A percentile compares a stretch with the other conserved stretches of the same genome.
These are phyloP conservation scores for Caenorhabditis wallacei DNA, from an alignment of 2,888 invertebrate species.

Conservation along the genomic window DNA sequence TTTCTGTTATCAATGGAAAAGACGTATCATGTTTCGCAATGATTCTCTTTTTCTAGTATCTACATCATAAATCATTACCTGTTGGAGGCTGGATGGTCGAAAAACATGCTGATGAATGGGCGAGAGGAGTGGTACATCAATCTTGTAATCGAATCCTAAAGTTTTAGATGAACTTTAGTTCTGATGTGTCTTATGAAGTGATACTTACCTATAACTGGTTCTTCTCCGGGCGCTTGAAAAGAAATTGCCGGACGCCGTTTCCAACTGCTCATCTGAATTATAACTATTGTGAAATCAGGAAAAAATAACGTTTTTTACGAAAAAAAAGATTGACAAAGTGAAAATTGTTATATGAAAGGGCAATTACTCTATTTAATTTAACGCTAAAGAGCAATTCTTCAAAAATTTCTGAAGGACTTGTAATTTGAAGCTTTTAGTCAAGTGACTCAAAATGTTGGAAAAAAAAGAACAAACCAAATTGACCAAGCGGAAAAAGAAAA, in stretches of 20 bases:
- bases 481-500: background rate
- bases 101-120: constrained; percentile 74
- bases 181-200: background rate
- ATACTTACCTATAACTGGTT: constrained; percentile 67
- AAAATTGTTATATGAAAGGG: too few relatives aligned
- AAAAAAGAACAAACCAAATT: constrained; percentile 20
- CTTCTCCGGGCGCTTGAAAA: constrained; percentile 65
- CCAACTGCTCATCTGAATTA: constrained; percentile 68
- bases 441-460: constrained; percentile 5
- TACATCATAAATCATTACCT: constrained; percentile 62
- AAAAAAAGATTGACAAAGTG: too few relatives aligned
- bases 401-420: constrained; percentile 11
- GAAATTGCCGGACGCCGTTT: constrained; percentile 71
- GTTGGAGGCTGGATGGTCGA: constrained; percentile 75
- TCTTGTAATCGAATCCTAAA: constrained; percentile 70
- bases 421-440: constrained; percentile 23
- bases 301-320: background rate
- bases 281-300: background rate
- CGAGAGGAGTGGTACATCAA: constrained; percentile 73
- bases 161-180: constrained; percentile 5
- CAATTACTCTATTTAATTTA: too few relatives aligned
- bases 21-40: constrained; percentile 26
- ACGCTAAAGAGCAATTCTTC: background rate
- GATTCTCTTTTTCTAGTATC: constrained; percentile 10
- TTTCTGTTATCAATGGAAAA: constrained; percentile 42